Conservation (phyloP, 2,113 vertebrate genomes). For the Astur gentilis region DNA sequence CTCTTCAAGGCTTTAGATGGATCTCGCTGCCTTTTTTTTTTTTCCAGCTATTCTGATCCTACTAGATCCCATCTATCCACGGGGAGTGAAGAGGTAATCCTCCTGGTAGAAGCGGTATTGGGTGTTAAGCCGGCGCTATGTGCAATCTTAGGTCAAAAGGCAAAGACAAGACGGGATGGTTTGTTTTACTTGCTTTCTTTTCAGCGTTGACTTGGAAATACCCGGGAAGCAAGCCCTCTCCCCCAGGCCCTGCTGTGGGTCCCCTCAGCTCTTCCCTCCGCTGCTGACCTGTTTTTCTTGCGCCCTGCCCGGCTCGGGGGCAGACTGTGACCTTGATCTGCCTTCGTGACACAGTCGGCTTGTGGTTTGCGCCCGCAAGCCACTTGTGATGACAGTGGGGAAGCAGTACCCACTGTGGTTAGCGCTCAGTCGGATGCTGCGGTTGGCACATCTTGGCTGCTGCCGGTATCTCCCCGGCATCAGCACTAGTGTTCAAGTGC, state of each 20-base stretch:
- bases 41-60: neutral
- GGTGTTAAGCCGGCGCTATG: fast-evolving
- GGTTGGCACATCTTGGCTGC: neutral
- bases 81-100: neutral
- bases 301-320: neutral
- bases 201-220: fast-evolving
- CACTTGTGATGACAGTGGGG: neutral
- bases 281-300: neutral
- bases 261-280: fast-evolving
- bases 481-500: fast-evolving
- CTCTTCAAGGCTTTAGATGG: neutral
- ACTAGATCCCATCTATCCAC: fast-evolving
- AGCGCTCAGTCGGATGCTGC: neutral
- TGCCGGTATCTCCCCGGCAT: fast-evolving
- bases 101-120: neutral
- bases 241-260: too few relatives aligned
- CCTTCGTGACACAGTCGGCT: neutral
- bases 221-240: fast-evolving
- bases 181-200: neutral
- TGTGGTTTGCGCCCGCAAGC: neutral
- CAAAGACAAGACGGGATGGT: fast-evolving
- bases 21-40: neutral
- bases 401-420: neutral
- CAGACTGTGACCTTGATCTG: neutral
- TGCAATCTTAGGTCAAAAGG: neutral